These are phyloP conservation scores for Cherax destructor DNA, from an alignment of 1,140 invertebrate genomes.

Conservation along the genomic window DNA sequence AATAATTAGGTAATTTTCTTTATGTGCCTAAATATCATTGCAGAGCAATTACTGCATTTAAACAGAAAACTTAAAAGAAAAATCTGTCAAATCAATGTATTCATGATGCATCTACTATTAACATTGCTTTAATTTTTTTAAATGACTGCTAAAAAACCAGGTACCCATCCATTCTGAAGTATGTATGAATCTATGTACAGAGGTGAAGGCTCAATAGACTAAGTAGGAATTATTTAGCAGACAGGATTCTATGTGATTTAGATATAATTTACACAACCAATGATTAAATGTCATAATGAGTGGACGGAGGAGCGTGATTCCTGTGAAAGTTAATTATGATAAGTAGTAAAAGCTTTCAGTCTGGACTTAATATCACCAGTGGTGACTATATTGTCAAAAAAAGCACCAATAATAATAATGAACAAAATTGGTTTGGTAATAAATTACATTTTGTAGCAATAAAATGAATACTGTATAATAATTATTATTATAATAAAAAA, in stretches of 20 bases:
- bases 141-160: not conserved
- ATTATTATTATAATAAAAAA: too few relatives aligned
- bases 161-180: not conserved
- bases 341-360: not conserved
- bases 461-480: too few relatives aligned
- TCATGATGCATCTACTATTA: not conserved
- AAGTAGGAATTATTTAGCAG: not conserved
- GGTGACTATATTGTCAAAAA: not conserved
- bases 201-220: not conserved
- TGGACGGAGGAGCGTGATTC: slow-evolving; percentile 8
- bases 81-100: not conserved
- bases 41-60: too few relatives aligned
- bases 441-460: not conserved
- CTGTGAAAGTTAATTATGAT: not conserved
- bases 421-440: not conserved
- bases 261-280: not conserved
- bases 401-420: not conserved
- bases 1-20: too few relatives aligned
- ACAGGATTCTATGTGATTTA: not conserved
- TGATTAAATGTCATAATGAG: not conserved
- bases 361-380: not conserved
- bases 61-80: not conserved
- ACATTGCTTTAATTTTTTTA: not conserved
- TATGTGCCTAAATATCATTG: too few relatives aligned
- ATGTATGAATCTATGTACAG: not conserved